These are phyloP conservation scores for Trilocha varians DNA, from an alignment of 2,888 invertebrate species.

Conservation along the genomic window DNA sequence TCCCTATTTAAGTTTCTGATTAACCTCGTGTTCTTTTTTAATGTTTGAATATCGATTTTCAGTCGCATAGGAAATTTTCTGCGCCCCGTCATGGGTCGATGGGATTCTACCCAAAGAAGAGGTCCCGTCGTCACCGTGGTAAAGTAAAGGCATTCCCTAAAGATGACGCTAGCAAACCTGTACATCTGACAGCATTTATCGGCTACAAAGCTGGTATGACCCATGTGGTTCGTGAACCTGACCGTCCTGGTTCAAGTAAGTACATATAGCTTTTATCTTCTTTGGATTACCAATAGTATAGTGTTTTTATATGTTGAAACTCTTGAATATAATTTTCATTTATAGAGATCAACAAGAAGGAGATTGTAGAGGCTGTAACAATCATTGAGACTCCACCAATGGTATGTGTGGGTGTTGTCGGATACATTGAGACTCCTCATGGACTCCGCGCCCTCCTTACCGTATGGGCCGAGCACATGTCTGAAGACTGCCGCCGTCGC, in stretches of 20 bases:
- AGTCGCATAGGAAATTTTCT: conserved; percentile 99
- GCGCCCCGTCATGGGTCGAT: conserved; percentile 99
- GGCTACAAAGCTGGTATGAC: conserved; percentile 99
- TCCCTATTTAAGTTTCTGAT: neutral
- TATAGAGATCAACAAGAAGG: conserved; percentile 98
- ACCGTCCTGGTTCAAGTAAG: conserved; percentile 98
- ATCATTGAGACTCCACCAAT: conserved; percentile 98
- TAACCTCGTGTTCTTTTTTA: neutral
- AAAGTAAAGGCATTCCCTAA: conserved; percentile 99
- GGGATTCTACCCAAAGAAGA: conserved; percentile 99
- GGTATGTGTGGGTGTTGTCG: conserved; percentile 97
- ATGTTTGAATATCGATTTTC: conserved; percentile 31
- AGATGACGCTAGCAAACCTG: conserved; percentile 96
- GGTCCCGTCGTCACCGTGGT: conserved; percentile 96
- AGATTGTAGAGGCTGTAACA: conserved; percentile 99
- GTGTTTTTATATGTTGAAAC: too few species aligned
- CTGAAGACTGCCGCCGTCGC: conserved; percentile 97
- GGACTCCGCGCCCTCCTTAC: conserved; percentile 96
- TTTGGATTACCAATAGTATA: too few species aligned
- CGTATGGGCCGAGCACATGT: conserved; percentile 98
- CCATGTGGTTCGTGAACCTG: conserved; percentile 98
- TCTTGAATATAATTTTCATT: neutral
- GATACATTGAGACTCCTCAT: conserved; percentile 99
- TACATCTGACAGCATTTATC: conserved; percentile 97
- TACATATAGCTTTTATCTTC: conserved; percentile 32